These are phyloP conservation scores for Fundulus diaphanus DNA, from an alignment of 2,797 vertebrate species.

Conservation along the genomic window DNA sequence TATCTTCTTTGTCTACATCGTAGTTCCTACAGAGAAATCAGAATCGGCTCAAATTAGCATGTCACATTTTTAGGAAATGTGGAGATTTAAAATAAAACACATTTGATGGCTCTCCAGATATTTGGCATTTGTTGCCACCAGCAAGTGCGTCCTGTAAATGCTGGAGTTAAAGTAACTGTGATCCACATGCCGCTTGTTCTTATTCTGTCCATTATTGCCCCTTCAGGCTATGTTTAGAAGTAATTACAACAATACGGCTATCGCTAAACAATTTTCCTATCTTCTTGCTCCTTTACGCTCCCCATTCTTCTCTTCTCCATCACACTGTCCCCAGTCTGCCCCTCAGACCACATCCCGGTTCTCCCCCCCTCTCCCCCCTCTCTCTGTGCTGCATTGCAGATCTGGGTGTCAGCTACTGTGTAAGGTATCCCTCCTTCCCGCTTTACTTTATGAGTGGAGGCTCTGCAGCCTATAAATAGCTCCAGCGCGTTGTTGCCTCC, in stretches of 20 bases:
- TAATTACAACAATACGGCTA: background rate
- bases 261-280: conserved; percentile 3
- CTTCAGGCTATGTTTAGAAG: background rate
- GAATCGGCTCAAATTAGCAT: background rate
- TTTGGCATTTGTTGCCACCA: background rate
- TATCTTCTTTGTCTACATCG: no score
- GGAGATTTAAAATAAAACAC: background rate
- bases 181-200: background rate
- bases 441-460: conserved; percentile 70
- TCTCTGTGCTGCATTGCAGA: conserved; percentile 80
- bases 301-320: conserved; percentile 27
- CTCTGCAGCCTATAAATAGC: conserved; percentile 74
- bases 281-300: conserved; percentile 7
- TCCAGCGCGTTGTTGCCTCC: conserved; percentile 63
- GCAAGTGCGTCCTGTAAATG: background rate
- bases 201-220: background rate
- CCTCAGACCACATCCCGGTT: conserved; percentile 16
- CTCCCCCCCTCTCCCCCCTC: conserved; percentile 30
- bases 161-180: background rate
- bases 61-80: background rate
- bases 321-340: conserved; percentile 27
- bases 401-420: conserved; percentile 71
- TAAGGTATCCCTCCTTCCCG: conserved; percentile 70
- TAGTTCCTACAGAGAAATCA: no score
- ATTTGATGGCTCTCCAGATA: background rate